Percentiles rank a stretch among this genome's conserved stretches.
phyloP scores from a whole-genome alignment of 2,113 vertebrate species.

The Drymodes brunneopygia region DNA sequence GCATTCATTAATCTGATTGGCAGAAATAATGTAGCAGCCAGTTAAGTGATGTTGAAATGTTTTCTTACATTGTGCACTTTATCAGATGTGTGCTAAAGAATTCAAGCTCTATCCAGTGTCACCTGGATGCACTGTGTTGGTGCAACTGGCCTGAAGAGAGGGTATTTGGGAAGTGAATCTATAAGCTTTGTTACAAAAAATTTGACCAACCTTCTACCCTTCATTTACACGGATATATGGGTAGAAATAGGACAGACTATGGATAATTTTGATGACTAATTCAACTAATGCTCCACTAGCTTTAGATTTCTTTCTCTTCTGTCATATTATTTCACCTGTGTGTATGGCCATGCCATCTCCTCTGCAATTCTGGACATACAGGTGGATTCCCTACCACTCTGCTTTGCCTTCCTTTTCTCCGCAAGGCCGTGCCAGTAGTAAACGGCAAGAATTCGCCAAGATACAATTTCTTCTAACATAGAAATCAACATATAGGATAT shows the following conservation, averaged over 20 bases:
- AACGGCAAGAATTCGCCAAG: neutral
- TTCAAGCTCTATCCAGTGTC: neutral
- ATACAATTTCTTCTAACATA: neutral
- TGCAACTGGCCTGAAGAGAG: neutral
- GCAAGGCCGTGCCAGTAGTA: neutral
- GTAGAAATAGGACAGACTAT: neutral
- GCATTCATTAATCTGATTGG: slow-evolving; percentile 29
- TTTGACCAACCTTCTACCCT: neutral
- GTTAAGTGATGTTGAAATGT: neutral
- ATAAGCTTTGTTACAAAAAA: neutral
- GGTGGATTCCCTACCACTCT: neutral
- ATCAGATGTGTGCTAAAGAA: neutral
- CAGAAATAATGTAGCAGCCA: slow-evolving; percentile 9
- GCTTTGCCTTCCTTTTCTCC: neutral
- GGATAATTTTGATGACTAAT: neutral
- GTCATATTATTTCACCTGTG: neutral
- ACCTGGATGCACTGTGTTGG: neutral
- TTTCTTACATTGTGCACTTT: neutral
- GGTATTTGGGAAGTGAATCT: neutral
- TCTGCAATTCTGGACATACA: neutral
- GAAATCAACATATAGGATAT: neutral
- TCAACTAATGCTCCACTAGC: neutral
- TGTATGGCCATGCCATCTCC: neutral
- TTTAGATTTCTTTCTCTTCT: neutral
- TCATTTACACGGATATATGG: neutral